A percentile compares a stretch with the other conserved stretches of the same genome.
Conservation (phyloP, 2,113 vertebrate species). For the Microtus ochrogaster region DNA sequence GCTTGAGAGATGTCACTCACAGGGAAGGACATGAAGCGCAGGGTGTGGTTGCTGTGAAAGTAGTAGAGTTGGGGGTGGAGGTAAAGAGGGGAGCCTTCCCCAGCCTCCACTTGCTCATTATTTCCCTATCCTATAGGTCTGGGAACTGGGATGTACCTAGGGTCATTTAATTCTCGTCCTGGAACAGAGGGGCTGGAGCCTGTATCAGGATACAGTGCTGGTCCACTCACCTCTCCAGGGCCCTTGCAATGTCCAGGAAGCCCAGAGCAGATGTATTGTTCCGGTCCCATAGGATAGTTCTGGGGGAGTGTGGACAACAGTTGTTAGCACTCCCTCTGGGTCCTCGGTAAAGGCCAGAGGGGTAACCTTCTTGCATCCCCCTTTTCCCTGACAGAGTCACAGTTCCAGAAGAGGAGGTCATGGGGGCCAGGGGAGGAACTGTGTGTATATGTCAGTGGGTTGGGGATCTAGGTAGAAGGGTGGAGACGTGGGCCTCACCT, state of each 20-base stretch:
- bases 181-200: neutral
- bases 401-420: neutral
- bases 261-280: conserved; percentile 93
- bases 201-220: neutral
- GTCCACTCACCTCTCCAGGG: conserved; percentile 93
- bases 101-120: neutral
- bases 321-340: neutral
- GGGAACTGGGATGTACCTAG: neutral
- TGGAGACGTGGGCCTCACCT: conserved; percentile 82
- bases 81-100: neutral
- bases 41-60: conserved; percentile 91
- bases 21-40: conserved; percentile 95
- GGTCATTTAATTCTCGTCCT: neutral
- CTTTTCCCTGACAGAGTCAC: neutral
- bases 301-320: conserved; percentile 72
- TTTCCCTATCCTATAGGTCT: neutral
- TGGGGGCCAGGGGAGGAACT: neutral
- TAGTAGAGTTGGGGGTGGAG: neutral
- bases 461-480: neutral
- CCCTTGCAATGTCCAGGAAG: conserved; percentile 94
- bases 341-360: neutral
- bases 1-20: conserved; percentile 93
- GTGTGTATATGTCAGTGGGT: neutral
- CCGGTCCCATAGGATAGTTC: conserved; percentile 94
- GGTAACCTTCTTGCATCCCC: neutral